Conservation (phyloP, 2,113 vertebrate genomes). For the Cacatua alba region DNA sequence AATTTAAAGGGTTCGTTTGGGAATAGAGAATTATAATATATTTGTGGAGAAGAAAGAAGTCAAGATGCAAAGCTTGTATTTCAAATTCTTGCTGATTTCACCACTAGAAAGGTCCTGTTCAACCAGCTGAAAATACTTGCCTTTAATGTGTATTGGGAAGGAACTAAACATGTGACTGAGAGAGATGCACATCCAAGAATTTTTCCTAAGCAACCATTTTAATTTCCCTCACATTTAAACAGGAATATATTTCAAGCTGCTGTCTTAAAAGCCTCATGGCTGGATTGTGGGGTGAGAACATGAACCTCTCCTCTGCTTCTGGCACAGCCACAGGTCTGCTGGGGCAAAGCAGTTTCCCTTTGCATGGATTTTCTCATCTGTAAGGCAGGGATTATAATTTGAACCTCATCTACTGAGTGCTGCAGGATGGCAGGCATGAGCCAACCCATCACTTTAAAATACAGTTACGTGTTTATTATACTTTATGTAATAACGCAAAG, state of each 20-base stretch:
- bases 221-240: not conserved
- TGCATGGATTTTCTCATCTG: not conserved
- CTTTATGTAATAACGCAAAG: fast-evolving
- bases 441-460: not conserved
- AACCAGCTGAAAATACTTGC: not conserved
- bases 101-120: not conserved
- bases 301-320: not conserved
- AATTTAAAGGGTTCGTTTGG: not conserved
- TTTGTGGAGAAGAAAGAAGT: not conserved
- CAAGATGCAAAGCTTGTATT: not conserved
- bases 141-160: not conserved
- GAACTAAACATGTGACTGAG: not conserved
- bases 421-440: not conserved
- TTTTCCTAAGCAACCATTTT: not conserved
- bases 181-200: not conserved
- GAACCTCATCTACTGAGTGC: not conserved
- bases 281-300: not conserved
- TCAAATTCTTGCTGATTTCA: not conserved
- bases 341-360: not conserved
- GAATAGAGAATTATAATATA: not conserved
- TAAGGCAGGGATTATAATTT: not conserved
- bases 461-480: not conserved
- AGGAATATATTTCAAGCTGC: not conserved
- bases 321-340: not conserved
- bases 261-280: not conserved